Evolutionary conservation across 2,797 vertebrate genomes (phyloP), one percentile per base, ranked within the genome.

Genomic region (Danionella dracula): DNA sequence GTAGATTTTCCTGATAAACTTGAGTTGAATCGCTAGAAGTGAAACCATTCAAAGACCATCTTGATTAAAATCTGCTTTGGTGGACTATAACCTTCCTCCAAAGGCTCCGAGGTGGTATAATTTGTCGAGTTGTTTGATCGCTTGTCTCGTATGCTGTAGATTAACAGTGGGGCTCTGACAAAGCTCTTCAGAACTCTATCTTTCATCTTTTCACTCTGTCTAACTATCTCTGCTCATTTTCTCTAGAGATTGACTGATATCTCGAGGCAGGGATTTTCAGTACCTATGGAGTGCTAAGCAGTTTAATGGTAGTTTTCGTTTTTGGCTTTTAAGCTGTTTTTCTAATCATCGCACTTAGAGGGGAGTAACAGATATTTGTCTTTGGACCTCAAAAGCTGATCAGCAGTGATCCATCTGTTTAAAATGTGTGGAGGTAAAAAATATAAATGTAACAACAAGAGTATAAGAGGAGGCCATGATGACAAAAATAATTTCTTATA

Each of bases 151-250:
- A 32, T 21, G 16, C 64, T 57, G 53, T 49, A 66, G 64, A 57
- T 57, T 66, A 57, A 66, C 64, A 66, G 63, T 38, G 17, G 20
- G 2, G 32, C 62, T 37, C 55, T 38, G 41, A 20, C 41, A 56
- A 66, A 55, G 41, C 32, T 57, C 42, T 49, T 45, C 21, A 69
- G 75, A 62, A 70, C 34, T 40, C 8, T 38, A 57, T 66, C 64
- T 57, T 66, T 48, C 34, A 48, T 75, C 71, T 70, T 61, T 35
- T 58, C 58, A 21, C 60, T 68, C 34, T 44, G 58, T 40, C 64
- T 81, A 44, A 42, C 49, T 17, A 34, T 27, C 41, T 48, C 8
- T 38, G 42, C 6, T 12, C 29, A 5, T 42, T 48, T 15, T 19
- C 64, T 40, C 41, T 48, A 32, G 44, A 49, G 57, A 51, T 13